Conservation (phyloP, 1,140 invertebrate genomes). For the Diorhabda sublineata region DNA sequence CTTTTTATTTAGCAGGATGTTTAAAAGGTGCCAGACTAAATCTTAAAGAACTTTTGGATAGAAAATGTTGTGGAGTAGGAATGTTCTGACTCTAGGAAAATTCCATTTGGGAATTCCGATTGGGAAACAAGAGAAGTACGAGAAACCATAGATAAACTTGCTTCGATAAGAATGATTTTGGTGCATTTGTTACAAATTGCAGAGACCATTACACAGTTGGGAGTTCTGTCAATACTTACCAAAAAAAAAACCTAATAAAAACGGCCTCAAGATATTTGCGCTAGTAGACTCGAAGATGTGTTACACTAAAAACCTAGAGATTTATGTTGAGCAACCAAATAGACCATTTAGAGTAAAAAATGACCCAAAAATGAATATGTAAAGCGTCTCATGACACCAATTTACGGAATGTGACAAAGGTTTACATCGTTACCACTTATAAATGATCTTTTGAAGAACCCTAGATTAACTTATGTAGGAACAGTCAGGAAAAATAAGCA, state of each 20-base stretch:
- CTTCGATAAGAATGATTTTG: slow-evolving; percentile 19
- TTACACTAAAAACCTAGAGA: slow-evolving; percentile 5
- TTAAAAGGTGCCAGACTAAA: slow-evolving; percentile 48
- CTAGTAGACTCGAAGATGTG: no score
- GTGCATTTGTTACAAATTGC: slow-evolving; percentile 17
- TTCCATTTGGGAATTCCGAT: slow-evolving; percentile 46
- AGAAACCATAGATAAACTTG: slow-evolving; percentile 19
- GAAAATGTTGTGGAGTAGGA: slow-evolving; percentile 46
- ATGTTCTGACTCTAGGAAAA: slow-evolving; percentile 47
- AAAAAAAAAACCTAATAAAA: slow-evolving; percentile 23
- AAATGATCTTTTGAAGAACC: slow-evolving; percentile 13
- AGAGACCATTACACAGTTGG: not conserved
- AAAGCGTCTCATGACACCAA: no score
- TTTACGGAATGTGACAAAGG: slow-evolving; percentile 14
- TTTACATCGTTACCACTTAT: slow-evolving; percentile 23
- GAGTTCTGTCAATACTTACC: not conserved
- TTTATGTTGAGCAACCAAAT: slow-evolving; percentile 4
- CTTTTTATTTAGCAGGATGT: slow-evolving; percentile 50
- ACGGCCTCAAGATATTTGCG: no score
- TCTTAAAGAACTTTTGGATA: slow-evolving; percentile 49
- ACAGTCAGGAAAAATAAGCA: slow-evolving; percentile 22
- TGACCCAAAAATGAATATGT: not conserved
- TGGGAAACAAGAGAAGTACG: slow-evolving; percentile 40
- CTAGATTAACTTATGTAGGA: slow-evolving; percentile 21
- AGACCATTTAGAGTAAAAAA: not conserved